Conservation (phyloP, 2,888 invertebrate genomes). For the Drosophila atripex region DNA sequence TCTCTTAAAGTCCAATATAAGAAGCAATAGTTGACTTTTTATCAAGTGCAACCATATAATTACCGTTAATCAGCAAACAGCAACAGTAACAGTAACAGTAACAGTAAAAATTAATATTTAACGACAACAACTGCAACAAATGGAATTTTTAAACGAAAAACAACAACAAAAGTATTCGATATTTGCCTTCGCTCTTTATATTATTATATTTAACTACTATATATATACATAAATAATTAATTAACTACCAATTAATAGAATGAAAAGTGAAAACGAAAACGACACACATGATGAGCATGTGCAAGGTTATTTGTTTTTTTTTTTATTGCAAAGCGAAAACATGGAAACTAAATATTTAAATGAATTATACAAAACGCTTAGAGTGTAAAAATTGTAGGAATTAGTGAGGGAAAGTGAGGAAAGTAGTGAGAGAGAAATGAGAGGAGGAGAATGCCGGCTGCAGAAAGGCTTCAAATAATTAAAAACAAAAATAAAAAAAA, state of each 20-base stretch:
- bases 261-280: conserved; percentile 19
- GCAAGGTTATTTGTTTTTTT: conserved; percentile 45
- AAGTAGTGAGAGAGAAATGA: conserved; percentile 7
- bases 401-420: conserved; percentile 6
- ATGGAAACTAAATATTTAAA: conserved; percentile 66
- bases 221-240: conserved; percentile 48
- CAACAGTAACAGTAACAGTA: conserved; percentile 14
- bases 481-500: conserved; percentile 5
- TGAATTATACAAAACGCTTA: conserved; percentile 68
- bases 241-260: conserved; percentile 42
- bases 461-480: conserved; percentile 20
- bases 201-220: conserved; percentile 44
- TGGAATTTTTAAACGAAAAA: conserved; percentile 58
- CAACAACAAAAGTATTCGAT: conserved; percentile 75
- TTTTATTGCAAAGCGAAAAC: conserved; percentile 43
- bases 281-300: conserved; percentile 24
- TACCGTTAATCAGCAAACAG: conserved; percentile 3
- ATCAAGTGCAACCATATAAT: conserved; percentile 8
- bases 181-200: conserved; percentile 76
- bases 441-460: not conserved
- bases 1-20: conserved; percentile 21
- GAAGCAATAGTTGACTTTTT: conserved; percentile 12
- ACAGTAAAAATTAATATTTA: not conserved
- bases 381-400: conserved; percentile 45
- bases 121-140: conserved; percentile 60